Conservation (phyloP, 2,888 invertebrate genomes). For the Drosophila buzzatii region DNA sequence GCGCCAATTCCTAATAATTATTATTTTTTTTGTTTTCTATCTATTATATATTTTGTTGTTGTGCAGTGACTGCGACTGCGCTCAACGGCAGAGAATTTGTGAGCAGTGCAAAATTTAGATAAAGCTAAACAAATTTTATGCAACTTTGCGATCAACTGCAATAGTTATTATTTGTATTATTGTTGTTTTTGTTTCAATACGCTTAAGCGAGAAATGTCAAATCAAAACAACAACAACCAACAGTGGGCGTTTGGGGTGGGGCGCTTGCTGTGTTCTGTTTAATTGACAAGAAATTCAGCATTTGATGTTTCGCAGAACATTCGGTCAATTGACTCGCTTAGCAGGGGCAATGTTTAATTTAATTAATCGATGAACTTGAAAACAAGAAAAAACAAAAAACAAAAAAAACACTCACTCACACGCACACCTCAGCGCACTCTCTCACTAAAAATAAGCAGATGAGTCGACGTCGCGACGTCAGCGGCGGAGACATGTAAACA, state of each 20-base stretch:
- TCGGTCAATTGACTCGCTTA: slow-evolving; percentile 17
- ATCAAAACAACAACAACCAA: slow-evolving; percentile 37
- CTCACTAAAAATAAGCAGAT: slow-evolving; percentile 9
- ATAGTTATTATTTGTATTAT: not conserved
- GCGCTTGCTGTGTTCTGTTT: not conserved
- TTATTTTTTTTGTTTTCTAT: not conserved
- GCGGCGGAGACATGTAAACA: slow-evolving; percentile 3
- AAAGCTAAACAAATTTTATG: slow-evolving; percentile 15
- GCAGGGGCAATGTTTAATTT: slow-evolving; percentile 42
- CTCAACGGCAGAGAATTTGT: not conserved
- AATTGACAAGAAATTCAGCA: slow-evolving; percentile 27
- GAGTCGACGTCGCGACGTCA: not conserved
- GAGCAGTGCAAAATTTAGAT: slow-evolving; percentile 6
- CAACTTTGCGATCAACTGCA: slow-evolving; percentile 14
- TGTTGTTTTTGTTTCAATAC: slow-evolving; percentile 2
- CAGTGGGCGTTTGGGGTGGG: slow-evolving; percentile 5
- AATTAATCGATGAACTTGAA: slow-evolving; percentile 71
- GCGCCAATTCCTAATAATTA: slow-evolving; percentile 16
- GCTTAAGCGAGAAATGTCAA: slow-evolving; percentile 41
- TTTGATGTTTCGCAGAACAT: slow-evolving; percentile 17
- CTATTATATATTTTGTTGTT: not conserved
- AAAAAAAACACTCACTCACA: not conserved
- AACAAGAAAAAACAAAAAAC: slow-evolving; percentile 22
- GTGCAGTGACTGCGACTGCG: slow-evolving; percentile 28
- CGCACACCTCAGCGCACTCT: not conserved